Percentiles rank a stretch among this genome's conserved stretches.
Evolutionary conservation across 2,797 vertebrate species (phyloP).

Genomic region (Cryptoprocta ferox): DNA sequence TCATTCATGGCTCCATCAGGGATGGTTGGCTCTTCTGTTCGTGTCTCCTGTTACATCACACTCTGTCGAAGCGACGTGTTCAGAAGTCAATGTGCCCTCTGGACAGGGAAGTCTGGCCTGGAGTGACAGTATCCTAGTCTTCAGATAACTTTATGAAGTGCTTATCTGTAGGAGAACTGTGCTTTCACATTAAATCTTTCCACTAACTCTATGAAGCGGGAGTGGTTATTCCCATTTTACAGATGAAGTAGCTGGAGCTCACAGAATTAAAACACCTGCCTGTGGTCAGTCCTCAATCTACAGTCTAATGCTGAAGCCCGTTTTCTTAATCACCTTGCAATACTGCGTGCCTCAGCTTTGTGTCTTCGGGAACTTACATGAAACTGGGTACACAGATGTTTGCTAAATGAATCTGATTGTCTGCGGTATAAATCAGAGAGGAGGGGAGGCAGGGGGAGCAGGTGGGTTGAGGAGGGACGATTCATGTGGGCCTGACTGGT

Average conservation of each 20-base stretch:
- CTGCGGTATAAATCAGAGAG: background rate
- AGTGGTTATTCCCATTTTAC: background rate
- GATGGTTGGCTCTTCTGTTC: background rate
- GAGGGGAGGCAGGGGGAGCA: background rate
- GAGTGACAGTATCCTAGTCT: background rate
- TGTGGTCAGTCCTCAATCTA: background rate
- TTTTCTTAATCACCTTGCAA: background rate
- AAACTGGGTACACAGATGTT: background rate
- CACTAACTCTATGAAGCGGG: background rate
- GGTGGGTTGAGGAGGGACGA: background rate
- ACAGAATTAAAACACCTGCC: background rate
- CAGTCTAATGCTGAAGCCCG: fast-evolving
- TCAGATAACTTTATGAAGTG: background rate
- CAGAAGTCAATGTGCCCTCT: background rate
- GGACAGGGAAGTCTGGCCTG: background rate
- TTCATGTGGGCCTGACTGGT: fast-evolving
- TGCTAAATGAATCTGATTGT: background rate
- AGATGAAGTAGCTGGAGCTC: background rate
- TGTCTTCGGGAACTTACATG: fast-evolving
- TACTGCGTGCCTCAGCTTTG: background rate
- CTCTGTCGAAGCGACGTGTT: background rate
- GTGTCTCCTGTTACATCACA: background rate
- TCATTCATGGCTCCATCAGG: background rate
- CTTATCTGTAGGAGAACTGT: fast-evolving
- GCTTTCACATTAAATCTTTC: background rate